Evolutionary conservation across 1,140 invertebrate species (phyloP), one percentile per base, ranked within the genome.

Genomic region (Microplitis mediator): DNA sequence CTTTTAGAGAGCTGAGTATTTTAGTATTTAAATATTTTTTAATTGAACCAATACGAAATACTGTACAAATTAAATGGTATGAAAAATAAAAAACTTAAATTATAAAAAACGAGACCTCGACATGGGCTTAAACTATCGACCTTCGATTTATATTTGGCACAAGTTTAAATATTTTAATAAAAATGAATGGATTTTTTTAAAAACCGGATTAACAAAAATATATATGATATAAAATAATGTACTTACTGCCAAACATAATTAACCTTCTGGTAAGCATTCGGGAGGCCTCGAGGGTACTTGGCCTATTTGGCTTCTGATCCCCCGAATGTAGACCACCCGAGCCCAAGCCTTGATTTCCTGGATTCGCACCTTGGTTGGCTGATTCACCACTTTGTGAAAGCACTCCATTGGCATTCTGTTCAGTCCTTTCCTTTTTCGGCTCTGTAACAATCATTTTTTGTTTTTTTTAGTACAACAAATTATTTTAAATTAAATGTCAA

Each of bases 361-460:
- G 78, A 82, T 76, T 87, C 80, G 75, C 74, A 31, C 84, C 85
- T 79, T 88, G 86, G 80, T 82, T 86, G 80, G 85, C 83, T 73
- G 86, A 85, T 67, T 90, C 90, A 77, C 86, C 88, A 80, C 87
- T 90, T 72, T 90, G 88, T 79, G 90, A 90, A 80, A 91, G 83
- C 77, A 89, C 88, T 80, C 91, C 91, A 88, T 92, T 92, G 81
- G 87, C 87, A 88, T 89, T 91, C 89, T 92, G 92, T 89, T 95
- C 94, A 91, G 91, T 92, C 90, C 95, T 95, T 88, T 95, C 93
- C 91, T 95, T 95, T 90, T 94, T 94, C 90, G 93, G 92, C 90
- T 95, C 93, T 95, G 91, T 69, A 91, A 23, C 23, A 23, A 23
- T 1, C 0, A 23, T 23, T 23, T 23, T 23, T 23, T 23, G 0